Conservation (phyloP, 2,888 invertebrate genomes). For the Ferdinandea cuprea region DNA sequence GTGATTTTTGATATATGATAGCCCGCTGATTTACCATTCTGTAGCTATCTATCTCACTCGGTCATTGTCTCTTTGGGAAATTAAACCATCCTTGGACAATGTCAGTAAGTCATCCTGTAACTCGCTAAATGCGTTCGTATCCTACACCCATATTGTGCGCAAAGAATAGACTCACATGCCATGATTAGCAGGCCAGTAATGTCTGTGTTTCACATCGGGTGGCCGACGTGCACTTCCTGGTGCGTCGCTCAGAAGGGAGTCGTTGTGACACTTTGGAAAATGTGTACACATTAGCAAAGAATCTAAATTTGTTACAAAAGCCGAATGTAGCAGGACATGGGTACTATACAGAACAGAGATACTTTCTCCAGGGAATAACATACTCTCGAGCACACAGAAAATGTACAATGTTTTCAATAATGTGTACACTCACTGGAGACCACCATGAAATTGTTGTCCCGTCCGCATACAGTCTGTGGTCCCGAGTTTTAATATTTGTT, state of each 20-base stretch:
- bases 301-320: constrained; percentile 66
- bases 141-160: constrained; percentile 55
- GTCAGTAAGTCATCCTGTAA: constrained; percentile 52
- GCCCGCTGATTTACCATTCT: constrained; percentile 43
- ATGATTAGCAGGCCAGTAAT: constrained; percentile 68
- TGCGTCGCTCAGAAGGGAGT: constrained; percentile 65
- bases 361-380: constrained; percentile 71
- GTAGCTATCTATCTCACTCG: constrained; percentile 46
- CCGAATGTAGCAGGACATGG: constrained; percentile 67
- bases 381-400: constrained; percentile 53
- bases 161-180: constrained; percentile 51
- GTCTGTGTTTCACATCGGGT: constrained; percentile 70
- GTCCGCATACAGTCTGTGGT: constrained; percentile 43
- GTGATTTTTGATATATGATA: constrained; percentile 54
- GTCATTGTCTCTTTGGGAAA: constrained; percentile 58
- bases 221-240: constrained; percentile 72
- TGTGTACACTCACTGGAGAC: constrained; percentile 68
- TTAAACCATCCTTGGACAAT: constrained; percentile 61
- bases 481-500: constrained; percentile 63
- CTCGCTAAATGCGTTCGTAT: constrained; percentile 42
- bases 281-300: constrained; percentile 73
- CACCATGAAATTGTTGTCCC: constrained; percentile 70
- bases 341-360: constrained; percentile 34
- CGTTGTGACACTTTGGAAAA: constrained; percentile 69
- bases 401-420: constrained; percentile 65